phyloP scores from a whole-genome alignment of 2,113 vertebrate species.

The Equus przewalskii region DNA sequence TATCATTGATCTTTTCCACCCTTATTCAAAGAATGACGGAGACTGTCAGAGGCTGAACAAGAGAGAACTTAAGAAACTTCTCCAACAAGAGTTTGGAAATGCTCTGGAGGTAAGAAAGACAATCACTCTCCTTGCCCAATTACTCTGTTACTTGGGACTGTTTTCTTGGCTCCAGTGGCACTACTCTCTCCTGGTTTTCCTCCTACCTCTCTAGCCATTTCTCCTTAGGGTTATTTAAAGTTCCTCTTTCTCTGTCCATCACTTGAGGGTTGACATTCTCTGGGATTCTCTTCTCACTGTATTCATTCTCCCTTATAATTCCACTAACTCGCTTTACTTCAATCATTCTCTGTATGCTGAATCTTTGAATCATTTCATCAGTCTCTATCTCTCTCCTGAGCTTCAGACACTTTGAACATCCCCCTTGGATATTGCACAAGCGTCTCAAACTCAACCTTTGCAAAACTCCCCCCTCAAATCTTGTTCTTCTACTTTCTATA shows the following conservation, averaged over 20 bases:
- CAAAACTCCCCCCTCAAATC: neutral
- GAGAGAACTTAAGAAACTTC: conserved; percentile 37
- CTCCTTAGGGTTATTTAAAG: neutral
- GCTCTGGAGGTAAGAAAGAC: neutral
- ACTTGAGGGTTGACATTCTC: neutral
- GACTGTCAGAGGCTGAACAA: neutral
- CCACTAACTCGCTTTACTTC: neutral
- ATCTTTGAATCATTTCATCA: neutral
- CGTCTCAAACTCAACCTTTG: neutral
- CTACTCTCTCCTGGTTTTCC: neutral
- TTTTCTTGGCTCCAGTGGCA: neutral
- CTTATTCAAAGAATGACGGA: neutral
- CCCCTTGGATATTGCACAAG: neutral
- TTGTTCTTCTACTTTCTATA: neutral
- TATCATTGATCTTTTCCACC: conserved; percentile 42
- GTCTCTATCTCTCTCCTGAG: neutral
- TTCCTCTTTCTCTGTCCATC: neutral
- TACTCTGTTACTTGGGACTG: neutral
- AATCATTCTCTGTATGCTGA: neutral
- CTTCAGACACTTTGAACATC: neutral
- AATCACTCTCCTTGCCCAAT: neutral
- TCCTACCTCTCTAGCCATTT: neutral
- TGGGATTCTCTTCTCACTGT: neutral
- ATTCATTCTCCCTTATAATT: neutral
- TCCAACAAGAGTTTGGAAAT: conserved; percentile 18